Conservation (phyloP, 1,140 invertebrate species). For the Potamilus streckersoni region DNA sequence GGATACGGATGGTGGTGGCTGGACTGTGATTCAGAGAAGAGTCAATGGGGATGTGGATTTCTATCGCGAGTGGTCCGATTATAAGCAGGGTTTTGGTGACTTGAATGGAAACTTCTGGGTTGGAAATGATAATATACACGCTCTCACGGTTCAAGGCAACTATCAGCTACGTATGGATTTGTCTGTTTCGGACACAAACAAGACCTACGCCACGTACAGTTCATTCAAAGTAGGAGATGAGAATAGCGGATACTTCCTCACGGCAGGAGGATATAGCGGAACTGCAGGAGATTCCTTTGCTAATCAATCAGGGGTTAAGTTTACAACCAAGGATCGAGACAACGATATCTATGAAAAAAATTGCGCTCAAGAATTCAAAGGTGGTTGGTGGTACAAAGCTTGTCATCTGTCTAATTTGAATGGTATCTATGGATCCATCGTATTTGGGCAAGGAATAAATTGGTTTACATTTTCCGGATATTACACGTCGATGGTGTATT, state of each 20-base stretch:
- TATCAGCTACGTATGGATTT: conserved; percentile 32
- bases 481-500: too few species aligned
- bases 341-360: background rate
- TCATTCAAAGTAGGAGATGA: background rate
- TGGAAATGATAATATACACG: conserved; percentile 25
- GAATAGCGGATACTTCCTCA: background rate
- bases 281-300: conserved; percentile 1
- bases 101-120: conserved; percentile 72
- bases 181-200: conserved; percentile 21
- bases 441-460: background rate
- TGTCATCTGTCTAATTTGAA: background rate
- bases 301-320: background rate
- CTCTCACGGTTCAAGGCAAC: conserved; percentile 1
- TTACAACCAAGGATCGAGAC: background rate
- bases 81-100: conserved; percentile 94
- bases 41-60: conserved; percentile 83
- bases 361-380: background rate
- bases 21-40: conserved; percentile 76
- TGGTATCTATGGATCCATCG: conserved; percentile 75
- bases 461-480: background rate
- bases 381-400: conserved; percentile 5
- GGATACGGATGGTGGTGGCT: conserved; percentile 14
- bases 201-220: conserved; percentile 13
- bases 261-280: conserved; percentile 2
- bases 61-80: conserved; percentile 91